phyloP scores from a whole-genome alignment of 2,888 invertebrate species.

The Beris morrisii region DNA sequence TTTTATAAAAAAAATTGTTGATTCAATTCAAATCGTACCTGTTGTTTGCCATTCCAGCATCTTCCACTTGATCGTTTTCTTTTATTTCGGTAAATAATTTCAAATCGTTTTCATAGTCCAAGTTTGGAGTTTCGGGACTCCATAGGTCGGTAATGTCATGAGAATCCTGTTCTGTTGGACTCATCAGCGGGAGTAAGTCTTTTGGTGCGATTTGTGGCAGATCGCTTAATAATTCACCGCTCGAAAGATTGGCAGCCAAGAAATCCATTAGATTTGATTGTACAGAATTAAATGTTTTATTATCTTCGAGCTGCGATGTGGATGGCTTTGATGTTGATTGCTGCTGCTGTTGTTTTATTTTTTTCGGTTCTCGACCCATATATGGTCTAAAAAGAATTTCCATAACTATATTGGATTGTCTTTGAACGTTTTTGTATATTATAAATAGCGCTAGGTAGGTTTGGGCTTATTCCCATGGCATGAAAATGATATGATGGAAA shows the following conservation, averaged over 20 bases:
- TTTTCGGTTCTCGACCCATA: slow-evolving; percentile 49
- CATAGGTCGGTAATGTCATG: slow-evolving; percentile 24
- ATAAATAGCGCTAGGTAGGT: no score
- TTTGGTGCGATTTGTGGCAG: slow-evolving; percentile 47
- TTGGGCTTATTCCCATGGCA: no score
- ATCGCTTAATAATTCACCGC: slow-evolving; percentile 49
- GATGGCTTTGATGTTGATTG: slow-evolving; percentile 1
- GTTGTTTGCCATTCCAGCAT: slow-evolving; percentile 5
- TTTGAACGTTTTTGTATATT: no score
- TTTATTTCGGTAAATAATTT: not conserved
- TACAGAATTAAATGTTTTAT: slow-evolving; percentile 46
- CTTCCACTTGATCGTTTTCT: slow-evolving; percentile 30
- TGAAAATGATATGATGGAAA: no score
- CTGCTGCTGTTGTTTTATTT: slow-evolving; percentile 21
- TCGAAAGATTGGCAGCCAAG: slow-evolving; percentile 50
- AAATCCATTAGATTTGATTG: slow-evolving; percentile 55
- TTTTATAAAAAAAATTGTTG: slow-evolving; percentile 23
- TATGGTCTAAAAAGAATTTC: slow-evolving; percentile 47
- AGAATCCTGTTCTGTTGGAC: slow-evolving; percentile 18
- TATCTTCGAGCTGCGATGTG: slow-evolving; percentile 36
- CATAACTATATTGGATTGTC: no score
- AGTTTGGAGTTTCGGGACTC: slow-evolving; percentile 18
- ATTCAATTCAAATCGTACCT: slow-evolving; percentile 8
- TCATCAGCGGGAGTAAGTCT: slow-evolving; percentile 47
- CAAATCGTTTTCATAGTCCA: slow-evolving; percentile 13